Evolutionary conservation across 2,113 vertebrate genomes (phyloP).

Genomic region (Canis aureus): DNA sequence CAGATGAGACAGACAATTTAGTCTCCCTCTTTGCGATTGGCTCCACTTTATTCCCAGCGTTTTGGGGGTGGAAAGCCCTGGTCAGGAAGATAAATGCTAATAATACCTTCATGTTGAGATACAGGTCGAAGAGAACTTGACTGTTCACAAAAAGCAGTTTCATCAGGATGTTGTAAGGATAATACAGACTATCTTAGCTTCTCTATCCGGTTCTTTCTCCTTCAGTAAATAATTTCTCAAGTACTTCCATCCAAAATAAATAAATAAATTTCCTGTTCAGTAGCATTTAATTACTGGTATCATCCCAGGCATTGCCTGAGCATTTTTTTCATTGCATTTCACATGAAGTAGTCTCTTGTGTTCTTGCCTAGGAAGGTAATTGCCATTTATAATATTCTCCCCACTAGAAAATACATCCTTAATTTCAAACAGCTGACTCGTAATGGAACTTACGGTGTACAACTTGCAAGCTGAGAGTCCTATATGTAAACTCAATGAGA

Average conservation of each 20-base stretch:
- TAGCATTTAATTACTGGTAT: constrained; percentile 65
- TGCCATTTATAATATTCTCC: constrained; percentile 73
- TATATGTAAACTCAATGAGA: not conserved
- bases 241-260: constrained; percentile 32
- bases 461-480: not conserved
- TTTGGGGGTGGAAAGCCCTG: not conserved
- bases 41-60: not conserved
- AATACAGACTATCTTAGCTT: not conserved
- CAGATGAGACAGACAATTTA: not conserved
- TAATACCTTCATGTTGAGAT: not conserved
- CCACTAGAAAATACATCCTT: constrained; percentile 62
- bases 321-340: constrained; percentile 38
- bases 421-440: constrained; percentile 69
- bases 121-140: not conserved
- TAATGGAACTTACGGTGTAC: constrained; percentile 29
- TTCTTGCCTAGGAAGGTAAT: constrained; percentile 66
- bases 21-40: not conserved
- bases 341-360: constrained; percentile 67
- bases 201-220: constrained; percentile 29
- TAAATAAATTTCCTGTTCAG: not conserved
- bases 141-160: not conserved
- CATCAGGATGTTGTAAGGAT: constrained; percentile 3
- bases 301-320: not conserved
- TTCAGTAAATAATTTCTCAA: constrained; percentile 59
- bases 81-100: not conserved